Evolutionary conservation across 2,113 vertebrate species (phyloP), one percentile per base, ranked within the genome.

Genomic region (Gymnarchus niloticus): DNA sequence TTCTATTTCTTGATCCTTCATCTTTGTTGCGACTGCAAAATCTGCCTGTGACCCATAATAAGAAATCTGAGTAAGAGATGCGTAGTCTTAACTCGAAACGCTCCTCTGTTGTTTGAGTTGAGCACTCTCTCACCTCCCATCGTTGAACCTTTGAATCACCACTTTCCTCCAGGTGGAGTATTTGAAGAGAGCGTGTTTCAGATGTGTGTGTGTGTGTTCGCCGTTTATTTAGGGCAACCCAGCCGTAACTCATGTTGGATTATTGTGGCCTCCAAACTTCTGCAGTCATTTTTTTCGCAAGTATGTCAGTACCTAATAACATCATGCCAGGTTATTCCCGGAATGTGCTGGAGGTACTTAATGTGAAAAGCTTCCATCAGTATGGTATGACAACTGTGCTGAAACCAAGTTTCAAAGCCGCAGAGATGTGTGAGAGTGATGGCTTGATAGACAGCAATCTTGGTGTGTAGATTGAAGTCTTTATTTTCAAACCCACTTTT

Each of bases 81-180:
- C 7, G 65, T 17, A 41, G 65, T 69, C 33, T 7, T 19, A 33
- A 33, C 65, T 19, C 17, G n/a, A 37, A 73, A 41, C 65, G 33
- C 65, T 41, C 33, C 65, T 41, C 33, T 73, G 17, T 73, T 73
- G 65, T 73, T 73, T 73, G 33, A 73, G n/a, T n/a, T n/a, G n/a
- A n/a, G n/a, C n/a, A n/a, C n/a, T n/a, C n/a, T n/a, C n/a, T n/a
- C n/a, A n/a, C n/a, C n/a, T n/a, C n/a, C n/a, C n/a, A n/a, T n/a
- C n/a, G n/a, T n/a, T n/a, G n/a, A 73, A 73, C 65, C 28, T 73
- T 73, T 73, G 65, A 73, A 73, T 28, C 65, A 41, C 65, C 65
- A 19, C 5, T 73, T 41, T 69, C 61, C 61, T 33, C 61, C 12
- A 37, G 61, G 61, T 41, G 33, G 6, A 14, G 14, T 17, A 41